Evolutionary conservation across 2,888 invertebrate species (phyloP).

Genomic region (Helicoverpa assulta): DNA sequence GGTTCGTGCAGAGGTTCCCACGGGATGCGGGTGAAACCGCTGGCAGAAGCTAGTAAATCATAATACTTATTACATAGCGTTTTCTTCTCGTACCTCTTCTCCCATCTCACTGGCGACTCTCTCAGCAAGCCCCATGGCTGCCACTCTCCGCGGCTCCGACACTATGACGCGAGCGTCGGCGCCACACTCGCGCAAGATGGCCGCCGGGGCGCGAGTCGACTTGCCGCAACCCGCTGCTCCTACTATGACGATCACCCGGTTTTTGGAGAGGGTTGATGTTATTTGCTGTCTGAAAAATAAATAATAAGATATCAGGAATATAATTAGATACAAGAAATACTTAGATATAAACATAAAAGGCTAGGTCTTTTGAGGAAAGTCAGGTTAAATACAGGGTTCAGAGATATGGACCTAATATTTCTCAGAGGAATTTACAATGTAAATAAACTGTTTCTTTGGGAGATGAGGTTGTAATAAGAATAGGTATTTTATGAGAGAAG

Average conservation of each 20-base stretch:
- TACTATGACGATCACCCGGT: constrained; percentile 90
- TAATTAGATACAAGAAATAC: too few species aligned
- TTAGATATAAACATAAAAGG: not conserved
- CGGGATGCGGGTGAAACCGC: too few species aligned
- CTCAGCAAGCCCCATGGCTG: constrained; percentile 92
- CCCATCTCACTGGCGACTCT: constrained; percentile 91
- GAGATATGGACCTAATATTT: too few species aligned
- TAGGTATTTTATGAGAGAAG: too few species aligned
- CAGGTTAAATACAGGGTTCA: too few species aligned
- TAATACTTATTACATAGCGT: too few species aligned
- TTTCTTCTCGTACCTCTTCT: constrained; percentile 85
- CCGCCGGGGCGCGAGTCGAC: constrained; percentile 92
- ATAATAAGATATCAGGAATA: too few species aligned
- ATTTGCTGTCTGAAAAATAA: constrained; percentile 79
- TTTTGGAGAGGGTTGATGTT: constrained; percentile 83
- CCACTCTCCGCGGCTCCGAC: constrained; percentile 92
- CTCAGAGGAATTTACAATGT: too few species aligned
- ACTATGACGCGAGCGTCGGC: constrained; percentile 90
- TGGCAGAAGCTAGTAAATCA: too few species aligned
- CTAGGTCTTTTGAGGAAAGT: not conserved
- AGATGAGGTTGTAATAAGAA: too few species aligned
- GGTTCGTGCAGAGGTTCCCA: too few species aligned
- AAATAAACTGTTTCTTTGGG: too few species aligned
- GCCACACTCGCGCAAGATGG: constrained; percentile 81
- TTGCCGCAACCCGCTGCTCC: constrained; percentile 94